Percentiles rank a stretch among this genome's conserved stretches.
Conservation (phyloP, 2,113 vertebrate species). For the Sprattus sprattus region DNA sequence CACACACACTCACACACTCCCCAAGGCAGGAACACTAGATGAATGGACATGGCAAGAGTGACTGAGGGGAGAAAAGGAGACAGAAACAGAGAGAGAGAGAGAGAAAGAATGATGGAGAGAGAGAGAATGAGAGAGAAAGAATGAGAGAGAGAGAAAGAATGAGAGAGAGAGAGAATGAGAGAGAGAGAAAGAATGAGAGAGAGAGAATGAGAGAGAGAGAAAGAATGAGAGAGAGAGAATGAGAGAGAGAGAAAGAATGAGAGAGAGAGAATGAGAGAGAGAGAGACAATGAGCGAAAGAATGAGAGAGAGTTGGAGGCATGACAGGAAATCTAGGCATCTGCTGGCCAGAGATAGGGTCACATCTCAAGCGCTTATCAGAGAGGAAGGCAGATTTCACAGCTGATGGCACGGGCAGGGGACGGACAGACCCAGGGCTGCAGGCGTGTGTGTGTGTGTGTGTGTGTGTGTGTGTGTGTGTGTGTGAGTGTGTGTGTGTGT, state of each 20-base stretch:
- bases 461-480: no score
- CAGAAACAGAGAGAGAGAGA: conserved; percentile 19
- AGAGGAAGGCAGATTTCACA: conserved; percentile 74
- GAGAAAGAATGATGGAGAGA: background rate
- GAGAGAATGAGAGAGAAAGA: background rate
- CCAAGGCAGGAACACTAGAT: background rate
- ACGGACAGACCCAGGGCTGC: conserved; percentile 44
- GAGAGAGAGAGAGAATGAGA: background rate
- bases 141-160: conserved; percentile 30
- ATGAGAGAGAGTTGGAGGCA: conserved; percentile 43
- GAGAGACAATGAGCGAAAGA: conserved; percentile 21
- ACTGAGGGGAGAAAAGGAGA: background rate
- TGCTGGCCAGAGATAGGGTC: conserved; percentile 75
- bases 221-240: background rate
- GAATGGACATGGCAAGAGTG: background rate
- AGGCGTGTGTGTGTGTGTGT: no score
- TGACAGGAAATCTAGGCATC: conserved; percentile 74
- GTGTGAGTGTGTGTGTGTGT: no score
- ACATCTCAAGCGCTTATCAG: conserved; percentile 71
- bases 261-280: background rate
- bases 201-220: conserved; percentile 8
- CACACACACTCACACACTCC: conserved; percentile 21
- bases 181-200: conserved; percentile 31
- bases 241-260: background rate
- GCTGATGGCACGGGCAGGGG: conserved; percentile 63